Base-by-base conservation (phyloP, 2,888 invertebrate genomes). In the Ormia ochracea region DNA sequence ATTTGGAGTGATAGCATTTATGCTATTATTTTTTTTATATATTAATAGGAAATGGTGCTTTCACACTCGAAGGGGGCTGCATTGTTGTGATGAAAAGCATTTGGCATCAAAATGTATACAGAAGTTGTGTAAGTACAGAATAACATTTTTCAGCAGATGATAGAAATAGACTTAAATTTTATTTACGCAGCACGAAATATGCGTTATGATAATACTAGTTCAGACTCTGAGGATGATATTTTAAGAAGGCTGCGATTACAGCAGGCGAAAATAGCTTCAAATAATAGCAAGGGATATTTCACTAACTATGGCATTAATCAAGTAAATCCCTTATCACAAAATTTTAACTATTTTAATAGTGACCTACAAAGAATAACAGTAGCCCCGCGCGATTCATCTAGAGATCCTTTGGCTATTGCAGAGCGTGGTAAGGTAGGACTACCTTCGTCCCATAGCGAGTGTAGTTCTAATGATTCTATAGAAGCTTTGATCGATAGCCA, bases 1-100 rank as follows among this genome's bases (percentile, higher is more conserved):
- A 85, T 95, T 94, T 81, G 96, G 95, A 82, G 94, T 97, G 87
- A 94, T 96, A 69, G 93, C 94, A 21, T 91, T 97, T 78, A 92
- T 97, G 84, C 91, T 97, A 85, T 93, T 97, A 82, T 92, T 97
- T 86, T 94, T 96, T 85, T 92, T 97, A 83, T 97, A 97, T 91
- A 92, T 97, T 83, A 96, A 96, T 88, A 94, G 96, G 86, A 94
- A 93, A 89, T 91, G 93, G 86, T 94, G 94, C 86, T 93, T 93
- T 87, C 91, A 91, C 82, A 90, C 91, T 79, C 90, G 91, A 76
- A 92, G 91, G 83, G 92, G 91, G 79, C 92, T 93, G 83, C 91
- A 91, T 52, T 93, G 93, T 86, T 93, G 93, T 86, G 93, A 93
- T 85, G 92, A 91, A 85, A 88, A 88, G 54, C 86, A 86, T 77